Conservation (phyloP, 1,140 invertebrate genomes). For the Nasonia longicornis region DNA sequence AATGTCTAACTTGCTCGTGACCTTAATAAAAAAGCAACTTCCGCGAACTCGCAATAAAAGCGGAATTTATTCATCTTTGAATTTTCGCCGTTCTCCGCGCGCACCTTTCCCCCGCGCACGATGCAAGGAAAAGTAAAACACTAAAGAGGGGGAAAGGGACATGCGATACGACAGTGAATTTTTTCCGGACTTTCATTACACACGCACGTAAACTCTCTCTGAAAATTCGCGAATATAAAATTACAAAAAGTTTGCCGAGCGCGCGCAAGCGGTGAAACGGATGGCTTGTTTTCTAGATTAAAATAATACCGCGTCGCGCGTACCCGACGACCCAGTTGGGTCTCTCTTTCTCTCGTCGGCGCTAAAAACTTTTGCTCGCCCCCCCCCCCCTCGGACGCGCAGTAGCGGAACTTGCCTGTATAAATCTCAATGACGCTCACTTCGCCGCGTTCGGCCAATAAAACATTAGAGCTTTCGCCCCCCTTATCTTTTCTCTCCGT, state of each 20-base stretch:
- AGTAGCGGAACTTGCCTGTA: not conserved
- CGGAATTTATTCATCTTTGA: conserved; percentile 19
- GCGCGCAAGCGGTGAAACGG: not conserved
- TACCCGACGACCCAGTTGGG: not conserved
- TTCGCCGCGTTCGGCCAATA: conserved; percentile 18
- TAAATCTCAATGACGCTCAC: conserved; percentile 13
- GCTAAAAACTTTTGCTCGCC: not conserved
- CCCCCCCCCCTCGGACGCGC: not conserved
- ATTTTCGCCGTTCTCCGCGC: not conserved
- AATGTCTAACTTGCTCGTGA: not conserved
- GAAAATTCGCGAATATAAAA: not conserved
- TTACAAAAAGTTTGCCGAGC: conserved; percentile 3
- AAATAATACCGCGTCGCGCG: conserved; percentile 4
- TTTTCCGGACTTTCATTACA: conserved; percentile 16
- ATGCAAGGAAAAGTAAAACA: conserved; percentile 6
- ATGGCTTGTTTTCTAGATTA: conserved; percentile 12
- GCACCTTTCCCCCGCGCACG: not conserved
- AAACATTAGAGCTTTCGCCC: conserved; percentile 13
- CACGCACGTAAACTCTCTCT: too few relatives aligned
- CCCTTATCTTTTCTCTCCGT: not conserved
- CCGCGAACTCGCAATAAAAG: not conserved
- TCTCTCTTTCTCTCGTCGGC: not conserved
- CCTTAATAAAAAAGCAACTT: conserved; percentile 3
- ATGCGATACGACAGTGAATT: not conserved
- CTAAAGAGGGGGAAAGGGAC: not conserved